Percentiles rank a stretch among this genome's conserved stretches.
Conservation (phyloP, 2,797 vertebrate genomes). For the Manis crassicaudata region DNA sequence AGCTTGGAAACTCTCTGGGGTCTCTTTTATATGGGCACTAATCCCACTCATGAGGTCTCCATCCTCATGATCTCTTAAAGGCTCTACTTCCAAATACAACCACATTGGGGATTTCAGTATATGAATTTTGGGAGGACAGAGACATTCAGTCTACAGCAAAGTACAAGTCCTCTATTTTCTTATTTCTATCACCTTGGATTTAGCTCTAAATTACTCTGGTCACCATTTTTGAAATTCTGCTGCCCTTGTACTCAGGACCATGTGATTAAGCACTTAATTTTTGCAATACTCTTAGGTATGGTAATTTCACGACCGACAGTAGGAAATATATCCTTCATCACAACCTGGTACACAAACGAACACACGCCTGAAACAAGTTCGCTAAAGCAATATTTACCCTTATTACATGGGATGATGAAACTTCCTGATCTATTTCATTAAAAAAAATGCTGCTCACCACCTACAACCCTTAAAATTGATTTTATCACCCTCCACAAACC, state of each 20-base stretch:
- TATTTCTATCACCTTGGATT: not conserved
- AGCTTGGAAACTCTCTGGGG: not conserved
- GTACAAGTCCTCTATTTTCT: not conserved
- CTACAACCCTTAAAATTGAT: not conserved
- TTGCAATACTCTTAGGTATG: not conserved
- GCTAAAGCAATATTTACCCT: not conserved
- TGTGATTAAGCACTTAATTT: not conserved
- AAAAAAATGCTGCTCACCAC: not conserved
- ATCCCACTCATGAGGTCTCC: not conserved
- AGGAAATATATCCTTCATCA: not conserved
- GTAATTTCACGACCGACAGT: not conserved
- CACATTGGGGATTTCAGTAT: not conserved
- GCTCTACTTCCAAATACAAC: not conserved
- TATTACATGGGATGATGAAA: not conserved
- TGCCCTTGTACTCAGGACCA: not conserved
- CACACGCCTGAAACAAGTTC: not conserved
- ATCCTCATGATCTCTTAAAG: not conserved
- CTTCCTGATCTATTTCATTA: not conserved
- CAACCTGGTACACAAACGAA: not conserved
- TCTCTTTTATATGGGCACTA: not conserved
- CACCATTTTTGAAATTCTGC: not conserved
- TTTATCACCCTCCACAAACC: not conserved
- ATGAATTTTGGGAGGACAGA: not conserved
- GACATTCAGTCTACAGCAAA: not conserved
- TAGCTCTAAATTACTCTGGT: not conserved